Base-by-base conservation (phyloP, 2,797 vertebrate genomes). In the Propithecus deckenii region DNA sequence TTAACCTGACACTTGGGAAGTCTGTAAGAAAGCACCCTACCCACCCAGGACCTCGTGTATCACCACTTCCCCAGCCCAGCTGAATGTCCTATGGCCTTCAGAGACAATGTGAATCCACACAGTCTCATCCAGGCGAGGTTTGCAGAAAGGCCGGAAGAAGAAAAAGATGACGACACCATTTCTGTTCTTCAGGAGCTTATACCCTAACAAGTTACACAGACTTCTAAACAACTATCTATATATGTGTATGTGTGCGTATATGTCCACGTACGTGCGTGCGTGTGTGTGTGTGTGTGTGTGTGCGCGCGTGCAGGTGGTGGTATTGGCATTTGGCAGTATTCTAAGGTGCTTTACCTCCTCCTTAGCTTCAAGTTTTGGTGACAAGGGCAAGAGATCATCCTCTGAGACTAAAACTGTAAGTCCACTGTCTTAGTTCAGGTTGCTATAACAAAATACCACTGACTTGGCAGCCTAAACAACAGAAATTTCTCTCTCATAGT, bases 11-110 rank as follows among this genome's bases (percentile, higher is more conserved):
- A 41, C 30, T 52, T 32, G 55, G 17, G 38, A 35, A 57, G 7
- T 25, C 32, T 76, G 52, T 61, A 55, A 46, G 41, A 35, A 22
- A 2, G 25, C 5, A 35, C 4, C 32, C 1, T n/a, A 22, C 43
- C 25, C 22, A 55, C 4, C 12, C 48, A 59, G 22, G 6, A 13
- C 18, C 35, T 48, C 13, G 0, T 0, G 0, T 32, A 18, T 17
- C 32, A 75, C 17, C 46, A 72, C 30, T 52, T 59, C 30, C 5
- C 55, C 41, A 61, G 35, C 8, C 15, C 35, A 72, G 22, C 0
- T 32, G 55, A 59, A 61, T 65, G 38, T 65, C 48, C 30, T 17
- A 52, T 4, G 1, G 2, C 3, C 22, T 8, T 57, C 55, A 57
- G 55, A 57, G 55, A 57, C 8, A 25, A 57, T 57, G 55, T 25